A percentile compares a stretch with the other conserved stretches of the same genome.
These are phyloP conservation scores for Ictidomys tridecemlineatus DNA, from an alignment of 2,113 vertebrate species.

Conservation along the genomic window DNA sequence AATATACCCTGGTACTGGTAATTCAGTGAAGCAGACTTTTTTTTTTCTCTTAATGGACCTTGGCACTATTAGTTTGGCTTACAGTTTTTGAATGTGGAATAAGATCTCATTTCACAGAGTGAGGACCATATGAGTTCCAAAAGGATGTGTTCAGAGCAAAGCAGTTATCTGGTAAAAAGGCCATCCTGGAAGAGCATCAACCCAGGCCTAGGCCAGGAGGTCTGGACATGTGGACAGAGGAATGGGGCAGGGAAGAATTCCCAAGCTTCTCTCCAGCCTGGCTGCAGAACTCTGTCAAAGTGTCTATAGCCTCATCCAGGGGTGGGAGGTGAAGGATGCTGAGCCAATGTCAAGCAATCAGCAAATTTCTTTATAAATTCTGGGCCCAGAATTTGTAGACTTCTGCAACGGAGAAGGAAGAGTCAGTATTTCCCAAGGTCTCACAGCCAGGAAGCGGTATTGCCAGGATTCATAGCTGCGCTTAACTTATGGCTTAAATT, in stretches of 20 bases:
- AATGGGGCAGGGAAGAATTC: not conserved
- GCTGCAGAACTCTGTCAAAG: not conserved
- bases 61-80: not conserved
- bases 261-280: not conserved
- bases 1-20: accelerated
- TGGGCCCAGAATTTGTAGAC: not conserved
- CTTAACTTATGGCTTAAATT: not conserved
- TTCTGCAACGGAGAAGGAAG: not conserved
- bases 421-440: not conserved
- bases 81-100: not conserved
- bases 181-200: not conserved
- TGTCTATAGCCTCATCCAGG: not conserved
- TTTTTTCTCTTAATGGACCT: not conserved
- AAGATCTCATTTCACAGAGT: not conserved
- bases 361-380: not conserved
- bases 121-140: not conserved
- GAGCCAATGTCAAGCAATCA: not conserved
- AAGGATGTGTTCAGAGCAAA: not conserved
- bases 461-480: not conserved
- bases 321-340: not conserved
- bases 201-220: not conserved
- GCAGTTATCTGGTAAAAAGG: not conserved
- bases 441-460: not conserved
- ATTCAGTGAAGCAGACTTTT: not conserved
- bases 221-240: not conserved